Base-by-base conservation (phyloP, 2,888 invertebrate species). In the Caenorhabditis sp. region DNA sequence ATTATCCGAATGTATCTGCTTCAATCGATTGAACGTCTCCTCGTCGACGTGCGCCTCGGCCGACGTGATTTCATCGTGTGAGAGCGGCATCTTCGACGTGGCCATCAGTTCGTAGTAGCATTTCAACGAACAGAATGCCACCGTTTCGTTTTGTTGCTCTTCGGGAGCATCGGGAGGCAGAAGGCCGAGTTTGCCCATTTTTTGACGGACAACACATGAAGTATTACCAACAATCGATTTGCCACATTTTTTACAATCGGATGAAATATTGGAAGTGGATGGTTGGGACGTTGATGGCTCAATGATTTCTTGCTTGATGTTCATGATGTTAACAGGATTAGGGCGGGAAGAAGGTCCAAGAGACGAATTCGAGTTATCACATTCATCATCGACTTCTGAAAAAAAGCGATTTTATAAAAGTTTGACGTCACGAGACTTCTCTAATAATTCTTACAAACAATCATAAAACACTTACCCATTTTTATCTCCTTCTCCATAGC, bases 21-120 rank as follows among this genome's bases (percentile, higher is more conserved):
- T 80, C 64, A 85, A 62, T 21, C 73, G 72, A 31, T 73, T 78
- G 56, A 82, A 63, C 10, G 83, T 84, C 20, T 76, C 81, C 61
- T 82, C 81, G 61, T 82, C 83, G 17, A 83, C 84, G 56, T 79
- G 76, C 10, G 65, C 62, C 50, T 84, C 84, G 17, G 85, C 85
- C 1, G 67, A 59, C 8, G 72, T 62, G 21, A 84, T 60, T 20
- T 83, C 80, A 20, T 84, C 85, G 17, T 80, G 77, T 20, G 76
- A 79, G 25, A 85, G 60, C 25, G 83, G 71, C 12, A 68, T 66
- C 64, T 91, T 90, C 83, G 92, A 91, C 84, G 91, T 91, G 26
- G 92, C 89, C 31, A 92, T 92, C 88, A 94, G 95, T 88, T 94
- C 93, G 90, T 93, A 93, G 89, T 93, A 95, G 88, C 97, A 97